Base-by-base conservation (phyloP, 2,113 vertebrate genomes). In the Clarias magur region DNA sequence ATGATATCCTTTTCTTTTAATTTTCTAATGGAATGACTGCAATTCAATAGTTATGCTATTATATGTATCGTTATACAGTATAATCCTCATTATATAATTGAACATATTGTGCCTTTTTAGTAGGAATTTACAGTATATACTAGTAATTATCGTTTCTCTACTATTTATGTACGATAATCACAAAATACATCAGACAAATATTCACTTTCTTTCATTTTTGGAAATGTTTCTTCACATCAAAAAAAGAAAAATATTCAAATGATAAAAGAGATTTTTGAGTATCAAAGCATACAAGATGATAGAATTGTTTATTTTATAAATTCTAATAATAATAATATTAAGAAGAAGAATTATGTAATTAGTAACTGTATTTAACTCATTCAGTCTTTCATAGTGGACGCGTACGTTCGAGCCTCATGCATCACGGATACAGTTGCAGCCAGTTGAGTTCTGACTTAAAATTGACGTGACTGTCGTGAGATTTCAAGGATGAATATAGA, bases 401-500 rank as follows among this genome's bases (percentile, higher is more conserved):
- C 42, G 25, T 76, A 53, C 27, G 4, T 53, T 53, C 13, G 42
- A 21, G 7, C 25, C 34, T 48, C 8, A 19, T 75, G 38, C 3
- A 75, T n/a, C 73, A 53, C 38, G 53, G 4, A n/a, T 17, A 10
- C n/a, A 48, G 10, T 4, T 53, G 60, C 2, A 67, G 60, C 62
- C 27, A 1, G 42, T 21, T 83, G 82, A 30, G 48, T 53, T 82
- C 23, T 42, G 56, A 62, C 12, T 38, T 27, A 63, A 79, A 30
- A n/a, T 7, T 79, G 48, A 25, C 13, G 3, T 56, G 17, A 25
- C 12, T 65, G 25, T 30, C 15, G 19, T 12, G 48, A 80, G 42
- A 62, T 27, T 25, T 65, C 17, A 23, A 30, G 57, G 25, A 67
- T 82, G 79, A 85, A 67, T 48, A 79, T 30, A 53, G n/a, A 83